A percentile compares a stretch with the other conserved stretches of the same genome.
These are phyloP conservation scores for Gila robusta DNA, from an alignment of 2,797 vertebrate genomes.

Conservation along the genomic window DNA sequence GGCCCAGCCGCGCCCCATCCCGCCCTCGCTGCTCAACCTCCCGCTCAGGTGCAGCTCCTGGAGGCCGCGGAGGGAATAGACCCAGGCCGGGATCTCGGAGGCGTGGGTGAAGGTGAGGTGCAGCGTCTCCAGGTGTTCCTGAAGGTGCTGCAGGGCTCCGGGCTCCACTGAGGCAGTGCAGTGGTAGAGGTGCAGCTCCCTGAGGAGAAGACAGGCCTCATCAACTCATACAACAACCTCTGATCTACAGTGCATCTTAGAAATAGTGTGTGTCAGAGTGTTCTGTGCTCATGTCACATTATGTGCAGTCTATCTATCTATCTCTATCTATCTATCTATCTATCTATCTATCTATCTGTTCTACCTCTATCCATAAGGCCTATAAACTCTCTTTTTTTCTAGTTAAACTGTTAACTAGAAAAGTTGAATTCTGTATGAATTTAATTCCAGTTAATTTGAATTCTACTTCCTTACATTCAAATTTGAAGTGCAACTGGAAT, in stretches of 20 bases:
- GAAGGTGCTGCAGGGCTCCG: constrained; percentile 73
- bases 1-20: constrained; percentile 74
- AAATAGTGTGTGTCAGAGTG: background rate
- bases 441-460: too few species aligned
- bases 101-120: constrained; percentile 80
- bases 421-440: too few species aligned
- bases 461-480: too few species aligned
- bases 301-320: too few species aligned
- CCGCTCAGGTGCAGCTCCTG: constrained; percentile 81
- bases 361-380: too few species aligned
- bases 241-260: background rate
- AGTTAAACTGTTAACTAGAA: too few species aligned
- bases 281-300: background rate
- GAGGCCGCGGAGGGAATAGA: constrained; percentile 77
- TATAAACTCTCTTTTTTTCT: too few species aligned
- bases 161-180: constrained; percentile 77
- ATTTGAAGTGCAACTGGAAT: too few species aligned
- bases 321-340: too few species aligned
- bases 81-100: constrained; percentile 79
- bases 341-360: too few species aligned
- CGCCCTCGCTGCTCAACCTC: constrained; percentile 72
- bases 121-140: constrained; percentile 77
- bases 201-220: constrained; percentile 49
- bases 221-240: background rate
- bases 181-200: constrained; percentile 82